Evolutionary conservation across 2,113 vertebrate genomes (phyloP), one percentile per base, ranked within the genome.

Genomic region (Neodontobutis hainanensis): DNA sequence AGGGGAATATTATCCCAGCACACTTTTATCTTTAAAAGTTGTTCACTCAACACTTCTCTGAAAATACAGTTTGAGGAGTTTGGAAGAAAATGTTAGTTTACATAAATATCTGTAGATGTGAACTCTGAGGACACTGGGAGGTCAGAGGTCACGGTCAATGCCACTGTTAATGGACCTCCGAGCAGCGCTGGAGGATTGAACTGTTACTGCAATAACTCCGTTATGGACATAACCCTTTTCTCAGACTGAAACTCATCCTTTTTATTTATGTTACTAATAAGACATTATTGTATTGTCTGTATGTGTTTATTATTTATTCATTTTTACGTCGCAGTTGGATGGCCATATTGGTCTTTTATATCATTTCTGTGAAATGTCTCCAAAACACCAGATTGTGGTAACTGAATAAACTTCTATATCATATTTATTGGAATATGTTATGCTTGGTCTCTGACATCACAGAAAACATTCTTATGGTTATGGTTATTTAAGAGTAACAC

Each of bases 281-380:
- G 80, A 78, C 55, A 64, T 62, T 16, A 57, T 38, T 42, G 43
- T 44, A 35, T 70, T 15, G 51, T 44, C 52, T 50, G 32, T 55
- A 40, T 70, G 16, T 8, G 32, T 50, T 15, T 83, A 93, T 95
- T 87, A 94, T 97, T 95, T 94, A 86, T 93, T 93, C 87, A 89
- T 94, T 93, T 92, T 90, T 92, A 92, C 1, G 87, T 89, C 91
- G 83, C 56, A 80, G 73, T 90, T 82, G 53, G 81, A 90, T 82
- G 93, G 92, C 94, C 95, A 97, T 90, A 94, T 97, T 96, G 96
- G 96, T 94, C 93, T 14, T 19, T 62, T 44, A 4, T 90, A 80
- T 93, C 93, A 97, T 98, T 98, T 98, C 93, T 94, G 85, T 94
- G 96, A 97, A 98, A 98, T 92, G 81, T 92, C 80, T 84, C 64